Evolutionary conservation across 2,113 vertebrate genomes (phyloP), one percentile per base, ranked within the genome.

Genomic region (Vulpes vulpes): DNA sequence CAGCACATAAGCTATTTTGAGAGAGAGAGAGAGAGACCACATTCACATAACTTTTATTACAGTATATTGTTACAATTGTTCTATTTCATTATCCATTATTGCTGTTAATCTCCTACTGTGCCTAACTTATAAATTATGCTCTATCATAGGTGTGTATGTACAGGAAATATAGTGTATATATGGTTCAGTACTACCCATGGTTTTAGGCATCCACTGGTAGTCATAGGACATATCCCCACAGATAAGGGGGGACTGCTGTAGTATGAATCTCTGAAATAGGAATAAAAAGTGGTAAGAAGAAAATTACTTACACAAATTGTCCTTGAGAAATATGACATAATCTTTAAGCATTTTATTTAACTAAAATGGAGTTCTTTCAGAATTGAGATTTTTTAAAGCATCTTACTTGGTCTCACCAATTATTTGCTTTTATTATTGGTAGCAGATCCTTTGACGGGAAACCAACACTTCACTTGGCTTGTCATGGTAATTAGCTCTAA

Each of bases 391-490:
- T 88, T 51, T 15, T 2, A n/a, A 89, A 67, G 38, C 32, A n/a
- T 30, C 30, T 83, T 84, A 59, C 23, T 96, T 94, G 60, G 25
- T 32, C 55, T 96, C 59, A 76, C 4, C 64, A 79, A 90, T 71
- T 87, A 95, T 95, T 96, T 95, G 35, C 49, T 73, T 97, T 93
- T 71, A 93, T 96, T 97, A 43, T 60, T 83, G 51, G 30, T 84
- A 89, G 85, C 30, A 81, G 59, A 62, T 89, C 20, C 71, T 94
- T 62, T 94, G 74, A 94, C 87, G 96, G 88, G 90, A 98, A 98
- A 94, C 25, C 35, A 94, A 83, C 65, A 60, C 74, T 94, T 90
- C 32, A 67, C 62, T 57, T 93, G 91, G 32, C 38, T 92, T 89
- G 43, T 88, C 62, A 57, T 12, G 90, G 30, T 96, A 96, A 97